These are phyloP conservation scores for Coptotermes formosanus DNA, from an alignment of 1,140 invertebrate species.

Conservation along the genomic window DNA sequence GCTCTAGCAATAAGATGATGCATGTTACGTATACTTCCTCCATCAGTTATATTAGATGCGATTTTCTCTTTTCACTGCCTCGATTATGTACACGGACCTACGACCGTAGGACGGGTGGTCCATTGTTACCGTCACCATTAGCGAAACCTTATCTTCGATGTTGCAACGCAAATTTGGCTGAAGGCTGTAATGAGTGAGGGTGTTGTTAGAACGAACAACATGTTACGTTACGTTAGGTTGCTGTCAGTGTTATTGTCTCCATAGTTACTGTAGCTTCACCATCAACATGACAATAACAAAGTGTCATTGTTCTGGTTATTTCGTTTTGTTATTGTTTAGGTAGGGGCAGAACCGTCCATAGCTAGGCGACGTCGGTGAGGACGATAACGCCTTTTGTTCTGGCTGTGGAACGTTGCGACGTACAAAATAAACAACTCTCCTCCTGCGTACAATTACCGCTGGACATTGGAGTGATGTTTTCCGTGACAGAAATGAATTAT, in stretches of 20 bases:
- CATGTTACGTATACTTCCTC: no score
- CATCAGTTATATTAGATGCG: neutral
- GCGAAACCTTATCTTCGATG: neutral
- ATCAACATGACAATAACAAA: constrained; percentile 14
- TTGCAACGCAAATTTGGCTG: neutral
- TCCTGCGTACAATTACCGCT: constrained; percentile 4
- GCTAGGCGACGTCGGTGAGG: neutral
- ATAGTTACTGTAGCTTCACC: constrained; percentile 3
- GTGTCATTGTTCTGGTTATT: constrained; percentile 16
- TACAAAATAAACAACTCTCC: constrained; percentile 1
- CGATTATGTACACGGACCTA: no score
- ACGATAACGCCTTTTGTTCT: constrained; percentile 4
- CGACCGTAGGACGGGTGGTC: neutral
- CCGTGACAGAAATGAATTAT: constrained; percentile 16
- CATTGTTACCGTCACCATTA: constrained; percentile 9
- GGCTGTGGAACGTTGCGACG: neutral
- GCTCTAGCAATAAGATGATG: neutral
- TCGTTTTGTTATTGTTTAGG: constrained; percentile 19
- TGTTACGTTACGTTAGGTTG: constrained; percentile 4
- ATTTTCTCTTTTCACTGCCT: no score
- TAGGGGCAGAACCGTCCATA: neutral
- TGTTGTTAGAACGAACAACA: neutral
- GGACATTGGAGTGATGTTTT: neutral
- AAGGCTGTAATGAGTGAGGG: neutral
- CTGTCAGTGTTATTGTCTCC: constrained; percentile 18